Base-by-base conservation (phyloP, 2,113 vertebrate species). In the Petrocephalus zakoni region DNA sequence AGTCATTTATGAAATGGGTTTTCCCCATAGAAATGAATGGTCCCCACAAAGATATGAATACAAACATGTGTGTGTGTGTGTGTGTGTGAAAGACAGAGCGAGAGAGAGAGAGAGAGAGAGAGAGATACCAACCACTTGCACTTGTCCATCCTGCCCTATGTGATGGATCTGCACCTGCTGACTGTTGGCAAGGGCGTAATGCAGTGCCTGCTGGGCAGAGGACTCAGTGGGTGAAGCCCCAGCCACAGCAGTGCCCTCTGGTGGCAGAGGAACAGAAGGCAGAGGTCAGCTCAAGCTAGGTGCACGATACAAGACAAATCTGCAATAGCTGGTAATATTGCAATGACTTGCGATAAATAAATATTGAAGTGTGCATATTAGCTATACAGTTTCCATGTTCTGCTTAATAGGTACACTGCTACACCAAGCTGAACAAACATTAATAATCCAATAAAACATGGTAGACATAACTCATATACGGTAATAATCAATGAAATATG, bases 131-230 rank as follows among this genome's bases (percentile, higher is more conserved):
- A 99, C 98, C 96, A 99, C 97, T 95, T 99, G 98, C 56, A 99
- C 98, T 93, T 99, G 98, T 22, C 98, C 98, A 15, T 99, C 98
- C 90, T 99, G 98, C 42, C 98, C 97, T 1, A 99, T 99, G 87
- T 98, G 98, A 92, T 99, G 98, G 90, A 99, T 99, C 95, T 99
- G 98, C 89, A 99, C 98, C 92, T 99, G 97, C 92, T 97, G 97
- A 0, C 96, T 95, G 0, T 99, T 99, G 91, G 97, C 97, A 92
- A 99, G 91, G 3, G 98, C 94, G 15, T 99, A 99, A 93, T 99
- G 98, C 81, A 99, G 94, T 0, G 98, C 97, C 92, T 99, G 98
- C 83, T 96, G 97, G 19, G 93, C 95, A 89, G 97, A 95, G 0
- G 96, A 88, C 92, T 99, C 98, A 0, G 93, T 95, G n/a, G 97